Conservation (phyloP, 2,888 invertebrate species). For the Harpagoxenus sublaevis region DNA sequence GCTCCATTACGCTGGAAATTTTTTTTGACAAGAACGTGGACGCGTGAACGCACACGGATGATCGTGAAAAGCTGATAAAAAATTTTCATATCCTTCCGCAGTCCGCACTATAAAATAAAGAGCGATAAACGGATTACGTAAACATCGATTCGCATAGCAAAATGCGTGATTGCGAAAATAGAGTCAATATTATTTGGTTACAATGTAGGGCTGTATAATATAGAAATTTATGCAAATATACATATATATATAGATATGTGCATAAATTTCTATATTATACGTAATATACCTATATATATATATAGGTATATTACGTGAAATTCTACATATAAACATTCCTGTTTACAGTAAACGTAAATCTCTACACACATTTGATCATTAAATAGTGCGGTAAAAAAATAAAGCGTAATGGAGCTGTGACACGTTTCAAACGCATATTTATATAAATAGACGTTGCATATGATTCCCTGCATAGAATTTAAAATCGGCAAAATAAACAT, state of each 20-base stretch:
- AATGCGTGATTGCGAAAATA: conserved; percentile 6
- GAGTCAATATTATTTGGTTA: conserved; percentile 31
- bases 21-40: not conserved
- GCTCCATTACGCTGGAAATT: not conserved
- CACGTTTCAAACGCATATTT: not conserved
- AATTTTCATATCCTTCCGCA: not conserved
- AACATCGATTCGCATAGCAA: not conserved
- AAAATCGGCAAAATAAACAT: conserved; percentile 48
- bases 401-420: not conserved
- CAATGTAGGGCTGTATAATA: not conserved
- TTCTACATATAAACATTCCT: too few relatives aligned
- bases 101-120: not conserved
- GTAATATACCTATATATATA: too few relatives aligned
- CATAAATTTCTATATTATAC: too few relatives aligned
- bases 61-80: not conserved
- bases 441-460: not conserved
- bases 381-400: not conserved
- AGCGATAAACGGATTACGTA: conserved; percentile 1
- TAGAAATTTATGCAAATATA: not conserved
- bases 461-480: conserved; percentile 31
- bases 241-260: too few relatives aligned
- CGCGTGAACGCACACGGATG: not conserved
- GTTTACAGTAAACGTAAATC: not conserved
- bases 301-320: too few relatives aligned
- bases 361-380: not conserved